These are phyloP conservation scores for Drosophila nigricruria DNA, from an alignment of 2,888 invertebrate species.

Conservation along the genomic window DNA sequence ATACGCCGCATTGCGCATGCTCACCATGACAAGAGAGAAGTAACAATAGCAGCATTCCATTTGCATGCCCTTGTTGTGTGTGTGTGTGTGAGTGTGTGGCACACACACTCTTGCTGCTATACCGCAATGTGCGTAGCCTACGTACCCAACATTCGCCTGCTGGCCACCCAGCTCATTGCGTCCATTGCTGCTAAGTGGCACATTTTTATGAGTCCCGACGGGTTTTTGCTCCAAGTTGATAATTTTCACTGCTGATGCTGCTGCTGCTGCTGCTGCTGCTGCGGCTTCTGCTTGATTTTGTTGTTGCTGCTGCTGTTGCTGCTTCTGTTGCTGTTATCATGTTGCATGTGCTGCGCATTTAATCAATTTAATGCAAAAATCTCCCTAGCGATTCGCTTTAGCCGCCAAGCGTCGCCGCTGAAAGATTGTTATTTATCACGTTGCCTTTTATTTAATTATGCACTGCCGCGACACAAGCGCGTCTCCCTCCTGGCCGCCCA, in stretches of 20 bases:
- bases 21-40: constrained; percentile 72
- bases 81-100: constrained; percentile 4
- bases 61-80: constrained; percentile 36
- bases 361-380: constrained; percentile 79
- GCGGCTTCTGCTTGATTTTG: constrained; percentile 28
- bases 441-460: constrained; percentile 78
- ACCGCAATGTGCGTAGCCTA: constrained; percentile 58
- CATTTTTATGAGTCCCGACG: constrained; percentile 79
- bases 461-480: neutral
- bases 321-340: constrained; percentile 66
- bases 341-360: constrained; percentile 78
- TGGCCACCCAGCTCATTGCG: constrained; percentile 39
- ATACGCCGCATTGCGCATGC: constrained; percentile 69
- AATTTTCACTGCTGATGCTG: constrained; percentile 66
- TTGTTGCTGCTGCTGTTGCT: constrained; percentile 9
- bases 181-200: constrained; percentile 75
- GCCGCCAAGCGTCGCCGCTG: constrained; percentile 47
- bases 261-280: constrained; percentile 32
- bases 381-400: constrained; percentile 66
- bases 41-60: constrained; percentile 36
- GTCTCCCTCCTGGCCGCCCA: neutral
- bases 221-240: constrained; percentile 73
- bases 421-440: constrained; percentile 79
- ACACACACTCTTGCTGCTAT: constrained; percentile 24
- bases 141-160: constrained; percentile 1